These are phyloP conservation scores for Mionectes macconnelli DNA, from an alignment of 2,113 vertebrate species.

Conservation along the genomic window DNA sequence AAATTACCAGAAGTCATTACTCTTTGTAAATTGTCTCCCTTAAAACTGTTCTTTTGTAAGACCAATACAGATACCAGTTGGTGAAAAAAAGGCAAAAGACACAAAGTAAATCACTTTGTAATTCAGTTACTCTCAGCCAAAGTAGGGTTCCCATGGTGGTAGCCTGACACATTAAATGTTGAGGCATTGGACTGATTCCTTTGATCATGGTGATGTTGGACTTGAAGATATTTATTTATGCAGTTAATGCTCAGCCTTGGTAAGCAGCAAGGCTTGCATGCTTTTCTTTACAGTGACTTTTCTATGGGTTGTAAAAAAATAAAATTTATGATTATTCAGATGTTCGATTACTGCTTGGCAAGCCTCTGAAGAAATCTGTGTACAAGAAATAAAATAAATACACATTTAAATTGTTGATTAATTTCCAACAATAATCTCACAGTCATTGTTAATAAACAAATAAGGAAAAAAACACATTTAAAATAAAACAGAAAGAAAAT, in stretches of 20 bases:
- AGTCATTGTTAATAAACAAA: not conserved
- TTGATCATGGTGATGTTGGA: not conserved
- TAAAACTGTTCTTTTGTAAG: not conserved
- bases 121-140: not conserved
- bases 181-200: not conserved
- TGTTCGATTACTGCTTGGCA: not conserved
- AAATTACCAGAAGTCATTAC: not conserved
- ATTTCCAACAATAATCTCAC: not conserved
- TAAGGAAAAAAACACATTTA: not conserved
- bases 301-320: not conserved
- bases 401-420: not conserved
- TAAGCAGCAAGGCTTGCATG: not conserved
- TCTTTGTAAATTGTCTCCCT: not conserved
- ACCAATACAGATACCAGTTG: not conserved
- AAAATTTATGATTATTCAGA: not conserved
- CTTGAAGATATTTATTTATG: not conserved
- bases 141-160: not conserved
- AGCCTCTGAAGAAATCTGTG: not conserved
- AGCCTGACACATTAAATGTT: not conserved
- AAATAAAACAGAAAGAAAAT: not conserved
- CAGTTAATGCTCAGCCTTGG: not conserved
- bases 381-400: not conserved
- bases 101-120: not conserved
- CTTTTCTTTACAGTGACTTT: not conserved
- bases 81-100: not conserved